Evolutionary conservation across 2,888 invertebrate species (phyloP).

Genomic region (Drosophila barbarae): DNA sequence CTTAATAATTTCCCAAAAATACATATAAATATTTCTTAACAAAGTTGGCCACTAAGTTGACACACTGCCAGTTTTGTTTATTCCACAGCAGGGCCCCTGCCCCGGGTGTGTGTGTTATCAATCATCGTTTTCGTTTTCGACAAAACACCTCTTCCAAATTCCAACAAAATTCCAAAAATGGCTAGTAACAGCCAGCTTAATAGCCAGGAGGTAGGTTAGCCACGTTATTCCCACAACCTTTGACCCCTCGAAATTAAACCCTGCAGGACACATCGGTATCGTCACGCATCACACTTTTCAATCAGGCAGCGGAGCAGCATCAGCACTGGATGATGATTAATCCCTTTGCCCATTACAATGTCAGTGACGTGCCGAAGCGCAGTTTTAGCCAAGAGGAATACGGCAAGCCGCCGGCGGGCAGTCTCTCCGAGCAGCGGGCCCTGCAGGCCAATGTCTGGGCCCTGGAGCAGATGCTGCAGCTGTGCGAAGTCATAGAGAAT

Average conservation of each 20-base stretch:
- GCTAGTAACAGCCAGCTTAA: neutral
- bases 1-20: neutral
- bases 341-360: constrained; percentile 55
- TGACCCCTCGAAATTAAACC: neutral
- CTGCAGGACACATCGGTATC: constrained; percentile 47
- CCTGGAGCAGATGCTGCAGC: constrained; percentile 56
- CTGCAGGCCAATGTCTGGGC: constrained; percentile 48
- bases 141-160: constrained; percentile 10
- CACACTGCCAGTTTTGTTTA: neutral
- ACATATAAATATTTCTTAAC: neutral
- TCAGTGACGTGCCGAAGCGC: constrained; percentile 53
- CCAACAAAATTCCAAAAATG: constrained; percentile 5
- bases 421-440: constrained; percentile 54
- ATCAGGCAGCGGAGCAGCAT: constrained; percentile 53
- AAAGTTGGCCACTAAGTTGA: neutral
- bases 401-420: constrained; percentile 57
- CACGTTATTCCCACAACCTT: neutral
- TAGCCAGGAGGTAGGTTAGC: neutral
- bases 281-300: constrained; percentile 60
- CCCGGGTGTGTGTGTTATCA: neutral
- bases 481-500: constrained; percentile 49
- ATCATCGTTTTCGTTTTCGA: constrained; percentile 18
- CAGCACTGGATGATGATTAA: constrained; percentile 58
- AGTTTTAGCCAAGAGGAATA: constrained; percentile 47
- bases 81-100: neutral